These are phyloP conservation scores for Eclectus roratus DNA, from an alignment of 2,113 vertebrate genomes.

Conservation along the genomic window DNA sequence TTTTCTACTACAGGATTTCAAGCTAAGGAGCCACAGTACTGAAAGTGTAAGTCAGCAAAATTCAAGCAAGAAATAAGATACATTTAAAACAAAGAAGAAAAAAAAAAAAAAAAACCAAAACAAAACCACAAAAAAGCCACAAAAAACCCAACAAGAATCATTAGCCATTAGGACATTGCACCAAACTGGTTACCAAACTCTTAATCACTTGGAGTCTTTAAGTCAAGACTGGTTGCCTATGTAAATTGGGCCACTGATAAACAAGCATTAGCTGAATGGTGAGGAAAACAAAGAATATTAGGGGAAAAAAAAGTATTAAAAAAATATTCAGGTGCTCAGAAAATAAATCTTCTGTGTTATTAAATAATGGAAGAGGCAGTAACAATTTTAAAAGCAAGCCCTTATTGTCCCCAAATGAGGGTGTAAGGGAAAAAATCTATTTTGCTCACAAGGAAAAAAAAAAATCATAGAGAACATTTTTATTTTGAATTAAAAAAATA, in stretches of 20 bases:
- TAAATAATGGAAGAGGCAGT: neutral
- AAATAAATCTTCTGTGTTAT: neutral
- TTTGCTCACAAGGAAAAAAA: neutral
- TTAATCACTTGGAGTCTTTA: neutral
- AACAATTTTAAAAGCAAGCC: neutral
- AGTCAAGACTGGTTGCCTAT: neutral
- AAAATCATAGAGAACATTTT: neutral
- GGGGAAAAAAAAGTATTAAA: neutral
- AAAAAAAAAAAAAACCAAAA: neutral
- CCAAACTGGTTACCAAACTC: neutral
- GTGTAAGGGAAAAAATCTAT: neutral
- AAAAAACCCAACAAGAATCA: neutral
- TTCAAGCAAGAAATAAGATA: neutral
- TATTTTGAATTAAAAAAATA: neutral
- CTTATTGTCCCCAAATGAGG: neutral
- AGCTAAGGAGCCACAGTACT: neutral
- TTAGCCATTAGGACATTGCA: neutral
- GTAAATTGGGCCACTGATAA: neutral
- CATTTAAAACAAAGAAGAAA: neutral
- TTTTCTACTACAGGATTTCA: neutral
- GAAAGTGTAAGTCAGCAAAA: neutral
- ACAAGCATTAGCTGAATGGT: neutral
- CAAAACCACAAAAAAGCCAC: neutral
- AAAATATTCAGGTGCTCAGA: neutral
- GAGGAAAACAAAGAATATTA: neutral